Evolutionary conservation across 2,888 invertebrate genomes (phyloP).

Genomic region (Macroteleia sp.): DNA sequence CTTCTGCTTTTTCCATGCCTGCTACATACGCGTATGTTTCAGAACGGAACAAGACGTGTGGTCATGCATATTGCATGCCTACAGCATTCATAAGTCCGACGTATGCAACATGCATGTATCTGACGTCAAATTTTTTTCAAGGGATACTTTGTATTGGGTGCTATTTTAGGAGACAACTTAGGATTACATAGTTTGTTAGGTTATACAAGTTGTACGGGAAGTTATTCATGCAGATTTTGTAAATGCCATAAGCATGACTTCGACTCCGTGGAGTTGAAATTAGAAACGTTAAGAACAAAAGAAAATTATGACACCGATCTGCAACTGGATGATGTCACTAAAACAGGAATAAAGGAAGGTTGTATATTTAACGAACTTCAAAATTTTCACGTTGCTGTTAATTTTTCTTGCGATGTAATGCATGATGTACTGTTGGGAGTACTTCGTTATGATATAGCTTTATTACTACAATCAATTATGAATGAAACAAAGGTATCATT

Average conservation of each 20-base stretch:
- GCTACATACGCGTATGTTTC: too few species aligned
- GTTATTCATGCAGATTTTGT: slow-evolving; percentile 10
- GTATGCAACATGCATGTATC: too few species aligned
- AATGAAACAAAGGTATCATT: not conserved
- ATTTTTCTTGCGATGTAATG: slow-evolving; percentile 74
- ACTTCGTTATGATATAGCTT: not conserved
- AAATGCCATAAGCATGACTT: not conserved
- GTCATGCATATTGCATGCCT: too few species aligned
- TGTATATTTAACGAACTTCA: not conserved
- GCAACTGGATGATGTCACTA: not conserved
- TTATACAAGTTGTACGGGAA: not conserved
- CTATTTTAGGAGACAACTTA: slow-evolving; percentile 2
- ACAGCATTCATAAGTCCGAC: too few species aligned
- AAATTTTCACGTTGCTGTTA: slow-evolving; percentile 72
- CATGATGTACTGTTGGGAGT: slow-evolving; percentile 71
- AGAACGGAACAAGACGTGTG: too few species aligned
- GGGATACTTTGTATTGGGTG: too few species aligned
- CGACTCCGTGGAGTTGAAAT: not conserved
- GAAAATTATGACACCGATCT: slow-evolving; percentile 8
- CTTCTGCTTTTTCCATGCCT: too few species aligned
- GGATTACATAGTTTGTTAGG: slow-evolving; percentile 6
- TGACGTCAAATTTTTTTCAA: too few species aligned
- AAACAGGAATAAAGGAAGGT: not conserved
- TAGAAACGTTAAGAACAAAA: not conserved
- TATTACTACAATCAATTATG: not conserved